Base-by-base conservation (phyloP, 2,888 invertebrate species). In the Mimachlamys varia region DNA sequence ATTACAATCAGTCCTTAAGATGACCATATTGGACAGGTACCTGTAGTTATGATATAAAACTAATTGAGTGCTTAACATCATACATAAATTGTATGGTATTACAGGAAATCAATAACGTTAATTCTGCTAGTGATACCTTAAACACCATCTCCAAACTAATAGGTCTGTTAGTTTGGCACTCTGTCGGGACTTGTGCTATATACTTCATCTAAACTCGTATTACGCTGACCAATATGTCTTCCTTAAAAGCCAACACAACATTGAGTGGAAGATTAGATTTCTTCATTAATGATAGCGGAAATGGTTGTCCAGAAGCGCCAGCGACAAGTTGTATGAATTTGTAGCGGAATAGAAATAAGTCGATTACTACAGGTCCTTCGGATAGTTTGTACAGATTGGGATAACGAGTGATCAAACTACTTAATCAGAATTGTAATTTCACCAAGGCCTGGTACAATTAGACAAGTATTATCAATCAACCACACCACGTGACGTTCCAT, bases 371-470 rank as follows among this genome's bases (percentile, higher is more conserved):
- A 76, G 76, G 33, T 76, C 76, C 33, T 76, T 76, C 33, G 33
- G 76, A 33, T 76, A 76, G 76, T 27, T 33, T 76, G 76, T 33
- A 10, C 33, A 76, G 76, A 76, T 76, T 12, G 76, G 33, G 76
- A 76, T 76, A 76, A 76, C 76, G 76, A 33, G 27, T 33, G 76
- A 76, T 76, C 33, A 33, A 27, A 76, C 76, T 76, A 27, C 76
- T 76, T 27, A 76, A 76, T 76, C 76, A 76, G 76, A 76, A 33
- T 33, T 76, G 76, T 76, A 76, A 76, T 76, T 76, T 33, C 76
- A 33, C 76, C 27, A 76, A 76, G 76, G 76, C 76, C 27, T 33
- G 22, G 76, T 76, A 22, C 76, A 76, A 76, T 76, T 76, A 76
- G 76, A 76, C 76, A 76, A 62, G 76, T 22, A 15, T 27, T 76